A percentile compares a stretch with the other conserved stretches of the same genome.
These are phyloP conservation scores for Pterostichus niger DNA, from an alignment of 2,888 invertebrate species.

Conservation along the genomic window DNA sequence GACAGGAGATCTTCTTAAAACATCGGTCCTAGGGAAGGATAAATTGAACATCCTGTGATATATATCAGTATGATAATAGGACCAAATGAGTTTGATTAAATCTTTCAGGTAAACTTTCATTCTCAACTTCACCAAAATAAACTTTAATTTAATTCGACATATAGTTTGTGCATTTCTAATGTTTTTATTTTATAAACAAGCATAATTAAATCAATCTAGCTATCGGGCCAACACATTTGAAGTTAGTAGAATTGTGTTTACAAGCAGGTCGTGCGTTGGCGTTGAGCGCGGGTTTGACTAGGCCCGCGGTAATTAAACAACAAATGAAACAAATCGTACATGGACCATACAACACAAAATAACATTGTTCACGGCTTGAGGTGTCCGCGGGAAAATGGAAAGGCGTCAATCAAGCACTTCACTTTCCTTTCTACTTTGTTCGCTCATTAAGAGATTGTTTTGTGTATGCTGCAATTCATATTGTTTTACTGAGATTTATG, in stretches of 20 bases:
- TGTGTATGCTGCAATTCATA: neutral
- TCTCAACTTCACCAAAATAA: too few species aligned
- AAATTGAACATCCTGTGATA: too few species aligned
- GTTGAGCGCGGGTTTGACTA: neutral
- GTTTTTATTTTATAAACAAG: too few species aligned
- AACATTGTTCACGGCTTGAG: neutral
- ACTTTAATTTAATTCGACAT: too few species aligned
- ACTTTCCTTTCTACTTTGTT: neutral
- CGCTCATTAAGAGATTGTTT: neutral
- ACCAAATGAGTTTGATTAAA: too few species aligned
- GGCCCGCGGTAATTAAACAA: slow-evolving; percentile 15
- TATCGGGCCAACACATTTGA: neutral
- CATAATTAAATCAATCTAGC: neutral
- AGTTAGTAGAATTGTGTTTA: slow-evolving; percentile 1
- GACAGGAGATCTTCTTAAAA: too few species aligned
- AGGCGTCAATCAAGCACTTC: neutral
- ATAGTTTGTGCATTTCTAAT: too few species aligned
- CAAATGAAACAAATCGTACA: slow-evolving; percentile 4
- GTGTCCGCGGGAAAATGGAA: slow-evolving; percentile 11
- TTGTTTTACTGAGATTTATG: neutral
- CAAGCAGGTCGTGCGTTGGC: neutral
- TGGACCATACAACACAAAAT: neutral
- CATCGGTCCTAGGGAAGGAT: too few species aligned
- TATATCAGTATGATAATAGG: too few species aligned
- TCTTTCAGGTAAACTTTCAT: neutral